These are phyloP conservation scores for Lichenostomus cassidix DNA, from an alignment of 2,113 vertebrate genomes.

Conservation along the genomic window DNA sequence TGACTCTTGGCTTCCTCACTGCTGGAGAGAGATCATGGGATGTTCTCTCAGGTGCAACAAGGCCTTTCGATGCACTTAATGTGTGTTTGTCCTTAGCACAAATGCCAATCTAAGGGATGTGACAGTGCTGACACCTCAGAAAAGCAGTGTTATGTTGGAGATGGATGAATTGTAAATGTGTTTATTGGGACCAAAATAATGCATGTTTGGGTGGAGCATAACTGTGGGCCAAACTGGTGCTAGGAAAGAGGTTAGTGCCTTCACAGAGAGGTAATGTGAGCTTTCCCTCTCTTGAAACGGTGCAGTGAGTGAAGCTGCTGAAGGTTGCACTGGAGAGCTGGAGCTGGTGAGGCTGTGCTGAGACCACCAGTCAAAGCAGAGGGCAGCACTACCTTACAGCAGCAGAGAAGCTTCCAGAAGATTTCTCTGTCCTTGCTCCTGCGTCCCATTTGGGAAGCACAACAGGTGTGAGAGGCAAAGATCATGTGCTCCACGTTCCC, in stretches of 20 bases:
- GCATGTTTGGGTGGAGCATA: neutral
- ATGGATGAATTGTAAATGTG: rapidly evolving
- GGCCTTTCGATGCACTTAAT: neutral
- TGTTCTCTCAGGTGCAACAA: neutral
- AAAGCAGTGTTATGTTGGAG: neutral
- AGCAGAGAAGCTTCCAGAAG: neutral
- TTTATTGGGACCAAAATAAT: neutral
- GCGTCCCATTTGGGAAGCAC: neutral
- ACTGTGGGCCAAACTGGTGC: neutral
- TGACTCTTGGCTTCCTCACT: neutral
- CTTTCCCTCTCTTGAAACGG: neutral
- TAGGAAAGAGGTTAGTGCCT: neutral
- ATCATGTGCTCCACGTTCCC: rapidly evolving
- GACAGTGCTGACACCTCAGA: neutral
- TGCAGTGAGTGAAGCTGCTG: neutral
- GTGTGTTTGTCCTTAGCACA: neutral
- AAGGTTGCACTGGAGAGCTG: neutral
- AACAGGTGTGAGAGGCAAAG: neutral
- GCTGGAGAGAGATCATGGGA: neutral
- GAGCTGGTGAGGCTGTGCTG: neutral
- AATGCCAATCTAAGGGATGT: rapidly evolving
- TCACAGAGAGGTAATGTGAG: neutral
- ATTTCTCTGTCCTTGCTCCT: neutral
- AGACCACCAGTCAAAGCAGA: rapidly evolving
- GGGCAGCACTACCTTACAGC: neutral